Evolutionary conservation across 2,888 invertebrate species (phyloP).

Genomic region (Cosmia trapezina): DNA sequence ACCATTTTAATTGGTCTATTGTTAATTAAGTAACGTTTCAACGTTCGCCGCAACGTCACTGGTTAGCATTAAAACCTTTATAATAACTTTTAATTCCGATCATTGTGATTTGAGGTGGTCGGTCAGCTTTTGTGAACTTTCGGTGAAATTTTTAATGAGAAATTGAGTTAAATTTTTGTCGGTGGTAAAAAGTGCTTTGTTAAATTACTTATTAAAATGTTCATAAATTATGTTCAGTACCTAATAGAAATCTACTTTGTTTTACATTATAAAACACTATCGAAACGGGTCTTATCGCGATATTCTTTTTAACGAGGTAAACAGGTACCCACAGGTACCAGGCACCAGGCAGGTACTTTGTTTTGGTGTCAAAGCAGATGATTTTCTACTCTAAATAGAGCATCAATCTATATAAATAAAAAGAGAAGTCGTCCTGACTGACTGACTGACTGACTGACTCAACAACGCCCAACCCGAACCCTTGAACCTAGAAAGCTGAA

Average conservation of each 20-base stretch:
- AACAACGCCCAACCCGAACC: no score
- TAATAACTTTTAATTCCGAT: conserved; percentile 77
- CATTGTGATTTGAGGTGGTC: conserved; percentile 63
- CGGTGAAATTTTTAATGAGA: conserved; percentile 4
- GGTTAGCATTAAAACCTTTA: conserved; percentile 78
- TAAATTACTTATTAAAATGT: background rate
- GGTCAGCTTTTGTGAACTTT: conserved; percentile 17
- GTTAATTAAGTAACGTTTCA: conserved; percentile 90
- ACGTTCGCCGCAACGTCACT: conserved; percentile 81
- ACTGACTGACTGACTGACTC: no score
- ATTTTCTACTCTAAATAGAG: background rate
- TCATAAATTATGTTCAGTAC: background rate
- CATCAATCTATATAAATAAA: no score
- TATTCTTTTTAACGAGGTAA: no score
- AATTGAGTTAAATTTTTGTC: conserved; percentile 5
- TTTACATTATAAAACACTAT: no score
- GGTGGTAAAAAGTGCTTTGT: background rate
- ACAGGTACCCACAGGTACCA: no score
- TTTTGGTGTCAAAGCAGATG: background rate
- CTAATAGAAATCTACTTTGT: background rate
- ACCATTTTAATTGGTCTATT: conserved; percentile 89
- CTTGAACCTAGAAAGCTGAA: no score
- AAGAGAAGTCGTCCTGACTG: no score
- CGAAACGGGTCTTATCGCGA: no score
- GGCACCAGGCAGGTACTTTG: no score